Percentiles rank a stretch among this genome's conserved stretches.
phyloP scores from a whole-genome alignment of 2,113 vertebrate species.

The Neomonachus schauinslandi region DNA sequence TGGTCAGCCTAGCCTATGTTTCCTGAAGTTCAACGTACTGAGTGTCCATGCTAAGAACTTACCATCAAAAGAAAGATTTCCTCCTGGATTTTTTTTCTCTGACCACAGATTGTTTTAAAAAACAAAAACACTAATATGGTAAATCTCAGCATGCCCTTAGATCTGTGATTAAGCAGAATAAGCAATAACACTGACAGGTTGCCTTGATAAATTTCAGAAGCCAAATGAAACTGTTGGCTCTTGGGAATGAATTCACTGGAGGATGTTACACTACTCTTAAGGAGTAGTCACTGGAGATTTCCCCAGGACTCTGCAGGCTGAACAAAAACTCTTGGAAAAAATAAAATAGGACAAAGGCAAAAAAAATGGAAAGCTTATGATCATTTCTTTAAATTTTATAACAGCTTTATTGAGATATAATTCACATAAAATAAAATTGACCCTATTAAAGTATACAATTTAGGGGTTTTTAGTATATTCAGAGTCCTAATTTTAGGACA shows the following conservation, averaged over 20 bases:
- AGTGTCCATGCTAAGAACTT: not conserved
- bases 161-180: conserved; percentile 66
- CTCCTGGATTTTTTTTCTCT: not conserved
- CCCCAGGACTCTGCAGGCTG: not conserved
- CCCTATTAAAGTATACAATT: not conserved
- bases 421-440: not conserved
- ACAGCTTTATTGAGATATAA: conserved; percentile 8
- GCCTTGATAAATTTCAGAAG: conserved; percentile 71
- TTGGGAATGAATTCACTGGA: conserved; percentile 72
- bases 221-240: conserved; percentile 63
- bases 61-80: not conserved
- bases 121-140: not conserved
- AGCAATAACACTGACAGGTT: conserved; percentile 70
- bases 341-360: conserved; percentile 42
- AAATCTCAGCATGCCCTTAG: conserved; percentile 17
- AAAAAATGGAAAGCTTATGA: conserved; percentile 15
- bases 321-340: conserved; percentile 55
- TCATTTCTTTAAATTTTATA: not conserved
- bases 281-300: conserved; percentile 67
- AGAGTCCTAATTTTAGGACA: not conserved
- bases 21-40: not conserved
- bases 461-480: not conserved
- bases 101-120: not conserved
- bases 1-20: not conserved
- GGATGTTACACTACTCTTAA: conserved; percentile 54